A percentile compares a stretch with the other conserved stretches of the same genome.
phyloP scores from a whole-genome alignment of 1,140 invertebrate species.

The Daktulosphaira vitifoliae region DNA sequence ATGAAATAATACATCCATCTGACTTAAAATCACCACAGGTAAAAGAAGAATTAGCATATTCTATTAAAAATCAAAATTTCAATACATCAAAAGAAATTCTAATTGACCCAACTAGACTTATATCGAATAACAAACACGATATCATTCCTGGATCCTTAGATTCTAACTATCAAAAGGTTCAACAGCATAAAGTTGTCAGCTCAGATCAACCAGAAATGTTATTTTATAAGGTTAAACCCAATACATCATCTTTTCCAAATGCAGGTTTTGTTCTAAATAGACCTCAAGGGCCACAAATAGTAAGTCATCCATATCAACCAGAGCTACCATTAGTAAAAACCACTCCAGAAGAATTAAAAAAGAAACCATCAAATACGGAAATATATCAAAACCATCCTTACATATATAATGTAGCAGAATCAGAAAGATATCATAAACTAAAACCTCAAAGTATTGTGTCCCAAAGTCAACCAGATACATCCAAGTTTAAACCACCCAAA shows the following conservation, averaged over 20 bases:
- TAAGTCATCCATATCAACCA: slow-evolving; percentile 12
- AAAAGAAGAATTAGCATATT: not conserved
- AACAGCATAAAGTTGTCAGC: not conserved
- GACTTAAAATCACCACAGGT: not conserved
- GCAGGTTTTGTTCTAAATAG: not conserved
- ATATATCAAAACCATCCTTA: not conserved
- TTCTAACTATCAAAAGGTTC: not conserved
- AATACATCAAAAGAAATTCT: not conserved
- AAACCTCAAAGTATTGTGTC: slow-evolving; percentile 5
- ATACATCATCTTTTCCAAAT: not conserved
- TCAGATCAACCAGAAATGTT: slow-evolving; percentile 20
- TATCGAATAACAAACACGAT: not conserved
- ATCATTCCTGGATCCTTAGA: not conserved
- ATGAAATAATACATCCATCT: not conserved
- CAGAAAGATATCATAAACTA: slow-evolving; percentile 2
- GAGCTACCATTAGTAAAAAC: not conserved
- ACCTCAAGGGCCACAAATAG: not conserved
- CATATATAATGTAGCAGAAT: not conserved
- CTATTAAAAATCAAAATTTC: not conserved
- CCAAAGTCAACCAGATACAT: slow-evolving; percentile 9
- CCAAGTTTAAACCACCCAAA: slow-evolving; percentile 34
- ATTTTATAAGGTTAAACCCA: slow-evolving; percentile 8
- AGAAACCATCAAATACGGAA: slow-evolving; percentile 1
- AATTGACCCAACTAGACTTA: not conserved
- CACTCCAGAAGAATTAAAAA: not conserved